Conservation (phyloP, 92 coral and sea anemone species). For the Phenganax marumi region DNA sequence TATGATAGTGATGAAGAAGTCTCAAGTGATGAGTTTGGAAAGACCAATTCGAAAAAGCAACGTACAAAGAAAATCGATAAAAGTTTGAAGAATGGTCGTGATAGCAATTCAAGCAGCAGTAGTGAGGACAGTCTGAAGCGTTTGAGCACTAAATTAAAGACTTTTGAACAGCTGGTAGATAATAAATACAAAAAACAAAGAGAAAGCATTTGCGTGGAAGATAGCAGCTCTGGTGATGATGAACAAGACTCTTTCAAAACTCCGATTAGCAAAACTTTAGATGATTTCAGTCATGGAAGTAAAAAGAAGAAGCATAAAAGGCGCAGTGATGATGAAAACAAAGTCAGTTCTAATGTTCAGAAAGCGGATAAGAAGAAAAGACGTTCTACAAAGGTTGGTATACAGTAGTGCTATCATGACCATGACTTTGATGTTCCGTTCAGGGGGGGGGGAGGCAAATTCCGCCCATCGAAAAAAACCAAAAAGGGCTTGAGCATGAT, state of each 20-base stretch:
- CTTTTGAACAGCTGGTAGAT: background rate
- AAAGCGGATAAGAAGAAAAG: background rate
- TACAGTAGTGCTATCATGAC: too few relatives aligned
- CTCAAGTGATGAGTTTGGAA: background rate
- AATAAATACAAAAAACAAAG: conserved; percentile 1
- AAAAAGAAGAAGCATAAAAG: background rate
- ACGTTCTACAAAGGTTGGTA: conserved; percentile 30
- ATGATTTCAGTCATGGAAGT: conserved; percentile 10
- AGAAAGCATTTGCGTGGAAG: background rate
- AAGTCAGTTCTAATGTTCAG: background rate
- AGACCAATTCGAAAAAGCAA: background rate
- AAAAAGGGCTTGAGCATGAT: too few relatives aligned
- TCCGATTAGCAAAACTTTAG: background rate
- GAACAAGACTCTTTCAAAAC: background rate
- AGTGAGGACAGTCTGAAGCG: conserved; percentile 4
- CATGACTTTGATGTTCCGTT: too few relatives aligned
- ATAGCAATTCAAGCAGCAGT: background rate
- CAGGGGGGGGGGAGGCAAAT: too few relatives aligned
- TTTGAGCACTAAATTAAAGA: conserved; percentile 6
- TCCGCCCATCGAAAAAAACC: too few relatives aligned
- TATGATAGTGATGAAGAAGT: background rate
- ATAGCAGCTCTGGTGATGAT: background rate
- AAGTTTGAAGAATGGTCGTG: background rate
- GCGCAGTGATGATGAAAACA: background rate
- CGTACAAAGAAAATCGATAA: too few relatives aligned